These are phyloP conservation scores for Bimastos eiseni DNA, from an alignment of 2,888 invertebrate genomes.

Conservation along the genomic window DNA sequence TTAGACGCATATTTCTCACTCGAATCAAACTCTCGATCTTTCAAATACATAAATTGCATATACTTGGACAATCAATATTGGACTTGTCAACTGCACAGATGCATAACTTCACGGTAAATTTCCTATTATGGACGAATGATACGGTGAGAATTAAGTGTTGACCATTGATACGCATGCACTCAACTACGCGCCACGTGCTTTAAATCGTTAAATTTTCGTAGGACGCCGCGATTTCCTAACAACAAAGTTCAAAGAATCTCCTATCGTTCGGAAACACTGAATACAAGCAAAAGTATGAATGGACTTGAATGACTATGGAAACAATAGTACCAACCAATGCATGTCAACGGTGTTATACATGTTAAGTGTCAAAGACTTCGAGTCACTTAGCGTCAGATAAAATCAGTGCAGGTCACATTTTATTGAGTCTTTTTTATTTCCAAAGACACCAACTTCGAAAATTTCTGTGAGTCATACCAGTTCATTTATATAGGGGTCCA, in stretches of 20 bases:
- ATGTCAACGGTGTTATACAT: neutral
- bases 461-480: neutral
- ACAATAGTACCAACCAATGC: neutral
- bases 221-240: neutral
- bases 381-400: neutral
- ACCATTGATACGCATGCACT: neutral
- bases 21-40: neutral
- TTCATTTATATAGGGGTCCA: neutral
- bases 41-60: neutral
- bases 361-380: neutral
- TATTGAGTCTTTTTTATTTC: neutral
- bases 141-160: neutral
- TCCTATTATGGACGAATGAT: neutral
- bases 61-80: neutral
- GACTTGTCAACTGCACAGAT: neutral
- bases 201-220: neutral
- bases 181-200: neutral
- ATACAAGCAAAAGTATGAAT: neutral
- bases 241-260: slow-evolving; percentile 1
- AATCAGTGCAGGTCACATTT: neutral
- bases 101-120: neutral
- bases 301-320: too few species aligned
- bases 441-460: neutral
- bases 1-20: neutral
- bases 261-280: neutral